phyloP scores from a whole-genome alignment of 2,888 invertebrate genomes.

The Platynereis dumerilii region DNA sequence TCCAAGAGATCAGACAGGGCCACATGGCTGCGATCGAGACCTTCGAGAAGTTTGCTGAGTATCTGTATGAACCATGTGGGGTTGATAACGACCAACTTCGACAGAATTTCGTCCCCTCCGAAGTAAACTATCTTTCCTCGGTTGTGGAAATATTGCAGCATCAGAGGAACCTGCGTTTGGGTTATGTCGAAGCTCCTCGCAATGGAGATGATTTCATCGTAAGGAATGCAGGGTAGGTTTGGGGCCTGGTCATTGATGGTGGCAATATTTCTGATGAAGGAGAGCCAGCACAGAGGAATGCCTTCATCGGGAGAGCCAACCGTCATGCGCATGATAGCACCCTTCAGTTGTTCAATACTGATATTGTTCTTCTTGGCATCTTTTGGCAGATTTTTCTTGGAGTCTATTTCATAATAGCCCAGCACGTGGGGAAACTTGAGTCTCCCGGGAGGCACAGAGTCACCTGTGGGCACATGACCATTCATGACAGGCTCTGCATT shows the following conservation, averaged over 20 bases:
- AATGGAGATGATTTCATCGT: slow-evolving; percentile 41
- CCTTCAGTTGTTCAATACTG: slow-evolving; percentile 43
- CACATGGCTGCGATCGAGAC: slow-evolving; percentile 30
- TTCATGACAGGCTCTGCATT: slow-evolving; percentile 37
- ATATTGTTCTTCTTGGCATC: slow-evolving; percentile 42
- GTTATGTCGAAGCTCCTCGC: slow-evolving; percentile 41
- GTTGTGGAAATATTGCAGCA: slow-evolving; percentile 40
- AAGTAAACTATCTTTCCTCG: slow-evolving; percentile 42
- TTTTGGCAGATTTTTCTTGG: slow-evolving; percentile 40
- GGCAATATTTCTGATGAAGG: slow-evolving; percentile 38
- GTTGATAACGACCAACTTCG: slow-evolving; percentile 40
- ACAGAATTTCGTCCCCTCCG: slow-evolving; percentile 36
- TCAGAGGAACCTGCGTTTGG: slow-evolving; percentile 34
- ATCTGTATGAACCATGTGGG: slow-evolving; percentile 42
- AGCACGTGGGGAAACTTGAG: slow-evolving; percentile 37
- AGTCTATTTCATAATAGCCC: slow-evolving; percentile 40
- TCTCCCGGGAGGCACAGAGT: slow-evolving; percentile 19
- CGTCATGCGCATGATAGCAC: slow-evolving; percentile 38
- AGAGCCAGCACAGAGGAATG: slow-evolving; percentile 39
- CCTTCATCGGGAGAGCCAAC: slow-evolving; percentile 27
- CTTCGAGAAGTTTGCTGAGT: slow-evolving; percentile 33
- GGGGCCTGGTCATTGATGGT: slow-evolving; percentile 38
- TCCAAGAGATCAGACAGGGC: slow-evolving; percentile 31
- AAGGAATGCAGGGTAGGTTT: slow-evolving; percentile 38
- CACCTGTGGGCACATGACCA: slow-evolving; percentile 32